Evolutionary conservation across 2,113 vertebrate genomes (phyloP).

Genomic region (Amblyopsis rosae): DNA sequence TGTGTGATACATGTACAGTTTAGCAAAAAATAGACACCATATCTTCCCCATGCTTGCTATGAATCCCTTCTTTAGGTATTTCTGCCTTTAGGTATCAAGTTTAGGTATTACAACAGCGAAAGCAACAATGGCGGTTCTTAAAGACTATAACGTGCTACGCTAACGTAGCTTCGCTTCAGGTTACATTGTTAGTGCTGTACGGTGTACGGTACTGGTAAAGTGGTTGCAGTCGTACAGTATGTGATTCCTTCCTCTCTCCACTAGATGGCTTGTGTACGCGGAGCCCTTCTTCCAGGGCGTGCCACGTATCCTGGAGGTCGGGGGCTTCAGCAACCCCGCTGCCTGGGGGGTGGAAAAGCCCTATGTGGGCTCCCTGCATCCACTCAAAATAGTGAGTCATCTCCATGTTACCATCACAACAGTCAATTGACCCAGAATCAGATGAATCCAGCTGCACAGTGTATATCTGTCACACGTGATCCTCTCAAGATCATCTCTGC

Average conservation of each 20-base stretch:
- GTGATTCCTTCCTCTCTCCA: not conserved
- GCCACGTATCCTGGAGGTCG: conserved; percentile 88
- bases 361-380: conserved; percentile 86
- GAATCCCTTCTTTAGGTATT: too few relatives aligned
- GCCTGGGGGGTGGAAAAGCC: conserved; percentile 85
- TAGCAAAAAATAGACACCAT: too few relatives aligned
- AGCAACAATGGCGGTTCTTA: too few relatives aligned
- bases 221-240: not conserved
- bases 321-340: conserved; percentile 83
- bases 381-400: conserved; percentile 86
- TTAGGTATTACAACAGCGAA: too few relatives aligned
- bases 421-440: not conserved
- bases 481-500: too few relatives aligned
- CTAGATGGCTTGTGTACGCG: conserved; percentile 89
- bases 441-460: not conserved
- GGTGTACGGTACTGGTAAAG: not conserved
- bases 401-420: not conserved
- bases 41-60: too few relatives aligned
- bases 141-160: too few relatives aligned
- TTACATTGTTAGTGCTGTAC: not conserved
- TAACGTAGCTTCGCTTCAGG: too few relatives aligned
- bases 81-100: too few relatives aligned
- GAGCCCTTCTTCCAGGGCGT: conserved; percentile 88
- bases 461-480: not conserved
- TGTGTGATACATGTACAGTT: too few relatives aligned